Evolutionary conservation across 2,888 invertebrate genomes (phyloP).

Genomic region (Cabera pusaria): DNA sequence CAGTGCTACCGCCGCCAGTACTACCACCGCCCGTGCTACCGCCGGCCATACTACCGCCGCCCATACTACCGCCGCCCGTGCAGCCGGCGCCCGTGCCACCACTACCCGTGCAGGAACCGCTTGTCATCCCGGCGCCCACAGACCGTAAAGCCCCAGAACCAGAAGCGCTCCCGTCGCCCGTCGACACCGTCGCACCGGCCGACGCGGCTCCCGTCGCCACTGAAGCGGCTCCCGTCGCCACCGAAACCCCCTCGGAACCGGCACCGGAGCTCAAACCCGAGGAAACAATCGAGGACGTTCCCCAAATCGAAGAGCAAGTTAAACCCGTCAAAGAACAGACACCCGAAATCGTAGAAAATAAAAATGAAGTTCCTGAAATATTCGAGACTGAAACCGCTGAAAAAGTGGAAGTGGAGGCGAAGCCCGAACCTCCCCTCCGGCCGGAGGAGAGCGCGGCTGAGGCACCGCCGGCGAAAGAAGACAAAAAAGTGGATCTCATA

Average conservation of each 20-base stretch:
- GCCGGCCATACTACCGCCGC: no score
- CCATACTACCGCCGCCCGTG: no score
- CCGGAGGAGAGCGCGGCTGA: no score
- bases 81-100: no score
- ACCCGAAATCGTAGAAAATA: slow-evolving; percentile 9
- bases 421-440: no score
- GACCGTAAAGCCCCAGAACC: no score
- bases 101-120: no score
- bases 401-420: slow-evolving; percentile 34
- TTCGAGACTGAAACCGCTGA: slow-evolving; percentile 12
- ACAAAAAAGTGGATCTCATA: slow-evolving; percentile 31
- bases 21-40: no score
- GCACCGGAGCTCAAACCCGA: slow-evolving; percentile 23
- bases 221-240: slow-evolving; percentile 49
- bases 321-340: not conserved
- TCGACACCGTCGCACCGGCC: no score
- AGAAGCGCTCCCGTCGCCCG: no score
- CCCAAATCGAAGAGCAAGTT: slow-evolving; percentile 24
- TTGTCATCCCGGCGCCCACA: no score
- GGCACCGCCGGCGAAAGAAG: slow-evolving; percentile 24
- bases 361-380: slow-evolving; percentile 8
- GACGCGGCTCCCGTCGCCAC: slow-evolving; percentile 57
- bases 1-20: no score
- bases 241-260: slow-evolving; percentile 43
- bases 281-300: slow-evolving; percentile 27